Evolutionary conservation across 2,888 invertebrate species (phyloP), one percentile per base, ranked within the genome.

Genomic region (Charanyca ferruginea): DNA sequence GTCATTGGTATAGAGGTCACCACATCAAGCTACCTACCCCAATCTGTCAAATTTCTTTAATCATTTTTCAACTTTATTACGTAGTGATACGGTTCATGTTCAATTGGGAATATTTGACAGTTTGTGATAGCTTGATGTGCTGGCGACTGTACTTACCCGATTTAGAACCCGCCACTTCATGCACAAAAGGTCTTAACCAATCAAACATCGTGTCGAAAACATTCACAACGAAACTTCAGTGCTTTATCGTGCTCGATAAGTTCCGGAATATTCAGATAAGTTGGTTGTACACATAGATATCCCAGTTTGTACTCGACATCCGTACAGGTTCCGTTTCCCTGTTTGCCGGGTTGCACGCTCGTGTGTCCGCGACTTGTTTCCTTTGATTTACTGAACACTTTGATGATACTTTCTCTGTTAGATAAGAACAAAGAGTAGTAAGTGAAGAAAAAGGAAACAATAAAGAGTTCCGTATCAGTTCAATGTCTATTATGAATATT

Each of bases 351-450:
- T 55, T 28, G 7, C 62, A 53, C 49, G 59, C 41, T 80, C 64
- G 71, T 81, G 65, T 74, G 67, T 73, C 62, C 64, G 48, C 20
- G 62, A 22, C 54, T 59, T 64, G 58, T 66, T 79, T 81, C 70
- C 81, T 79, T 81, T 79, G 76, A 81, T 79, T 81, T 81, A 73
- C 68, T 54, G 67, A 72, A 72, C 57, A 66, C 67, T 81, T 81
- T 81, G 73, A 68, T 59, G 49, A 73, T 68, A 57, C 54, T 73
- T 67, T 68, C 44, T 72, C 58, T 72, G 25, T 77, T 58, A 58
- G 45, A 47, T 58, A 61, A 61, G 53, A 53, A 58, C 54, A 65
- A 66, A 61, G 52, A 58, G 18, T 35, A 22, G 11, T 38, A 48
- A 47, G 18, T 32, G 44, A 38, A 45, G 25, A 38, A 42, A 68